Percentiles rank a stretch among this genome's conserved stretches.
Evolutionary conservation across 2,888 invertebrate genomes (phyloP).

Genomic region (Netelia melanura): DNA sequence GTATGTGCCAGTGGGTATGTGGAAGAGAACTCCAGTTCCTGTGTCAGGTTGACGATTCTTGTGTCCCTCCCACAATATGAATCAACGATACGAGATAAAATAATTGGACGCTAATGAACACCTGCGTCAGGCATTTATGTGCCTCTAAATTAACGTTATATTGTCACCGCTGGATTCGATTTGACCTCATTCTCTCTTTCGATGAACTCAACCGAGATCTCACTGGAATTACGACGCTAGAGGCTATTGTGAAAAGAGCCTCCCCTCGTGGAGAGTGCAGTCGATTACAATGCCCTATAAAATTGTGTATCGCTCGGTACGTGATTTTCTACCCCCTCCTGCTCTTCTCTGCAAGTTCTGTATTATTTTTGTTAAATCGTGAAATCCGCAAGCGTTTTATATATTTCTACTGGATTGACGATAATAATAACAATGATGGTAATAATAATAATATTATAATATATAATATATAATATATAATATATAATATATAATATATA

Average conservation of each 20-base stretch:
- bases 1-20: neutral
- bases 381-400: conserved; percentile 39
- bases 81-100: conserved; percentile 77
- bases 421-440: no score
- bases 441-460: no score
- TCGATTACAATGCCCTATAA: no score
- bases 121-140: conserved; percentile 32
- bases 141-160: conserved; percentile 26
- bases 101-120: conserved; percentile 82
- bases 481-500: no score
- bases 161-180: conserved; percentile 32
- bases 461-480: no score
- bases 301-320: conserved; percentile 24
- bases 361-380: conserved; percentile 2
- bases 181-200: conserved; percentile 61
- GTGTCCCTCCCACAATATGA: conserved; percentile 42
- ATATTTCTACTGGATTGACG: no score
- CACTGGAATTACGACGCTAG: neutral
- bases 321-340: conserved; percentile 64
- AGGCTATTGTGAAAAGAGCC: neutral
- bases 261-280: no score
- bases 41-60: conserved; percentile 19
- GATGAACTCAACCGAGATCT: neutral
- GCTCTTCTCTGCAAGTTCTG: conserved; percentile 16
- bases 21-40: conserved; percentile 3